A percentile compares a stretch with the other conserved stretches of the same genome.
These are phyloP conservation scores for Pygoscelis antarcticus DNA, from an alignment of 2,113 vertebrate species.

Conservation along the genomic window DNA sequence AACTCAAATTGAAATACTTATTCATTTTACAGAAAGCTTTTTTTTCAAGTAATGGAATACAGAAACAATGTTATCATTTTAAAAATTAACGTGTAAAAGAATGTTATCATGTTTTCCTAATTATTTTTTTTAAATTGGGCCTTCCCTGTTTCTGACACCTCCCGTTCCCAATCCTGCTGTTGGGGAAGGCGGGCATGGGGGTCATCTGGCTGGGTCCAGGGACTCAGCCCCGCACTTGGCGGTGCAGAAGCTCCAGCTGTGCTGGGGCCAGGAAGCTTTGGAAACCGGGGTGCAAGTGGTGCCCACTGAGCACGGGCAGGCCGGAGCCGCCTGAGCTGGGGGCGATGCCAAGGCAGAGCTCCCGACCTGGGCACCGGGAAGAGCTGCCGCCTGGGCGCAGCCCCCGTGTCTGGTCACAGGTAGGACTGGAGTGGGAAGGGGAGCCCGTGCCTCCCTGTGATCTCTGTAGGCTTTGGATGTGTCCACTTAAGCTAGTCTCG, in stretches of 20 bases:
- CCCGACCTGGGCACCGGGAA: fast-evolving
- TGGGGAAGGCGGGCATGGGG: not conserved
- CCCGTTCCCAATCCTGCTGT: fast-evolving
- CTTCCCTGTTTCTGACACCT: not conserved
- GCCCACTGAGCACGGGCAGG: fast-evolving
- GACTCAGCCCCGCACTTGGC: fast-evolving
- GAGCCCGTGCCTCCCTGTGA: not conserved
- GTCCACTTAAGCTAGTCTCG: fast-evolving
- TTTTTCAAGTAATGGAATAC: not conserved
- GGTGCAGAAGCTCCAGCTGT: fast-evolving
- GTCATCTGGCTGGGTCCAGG: fast-evolving
- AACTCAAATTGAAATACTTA: not conserved
- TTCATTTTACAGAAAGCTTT: not conserved
- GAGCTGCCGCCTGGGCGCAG: not conserved
- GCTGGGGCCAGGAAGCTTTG: fast-evolving
- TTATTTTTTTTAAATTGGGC: no score
- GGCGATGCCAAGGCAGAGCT: not conserved
- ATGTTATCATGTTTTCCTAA: not conserved
- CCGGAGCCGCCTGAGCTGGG: not conserved
- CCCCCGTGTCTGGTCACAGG: fast-evolving
- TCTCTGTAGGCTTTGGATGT: not conserved
- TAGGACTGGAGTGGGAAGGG: fast-evolving
- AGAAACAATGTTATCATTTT: not conserved
- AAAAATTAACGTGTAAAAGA: not conserved
- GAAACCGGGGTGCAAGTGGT: fast-evolving